Evolutionary conservation across 1,140 invertebrate species (phyloP), one percentile per base, ranked within the genome.

Genomic region (Drosophila sechellia): DNA sequence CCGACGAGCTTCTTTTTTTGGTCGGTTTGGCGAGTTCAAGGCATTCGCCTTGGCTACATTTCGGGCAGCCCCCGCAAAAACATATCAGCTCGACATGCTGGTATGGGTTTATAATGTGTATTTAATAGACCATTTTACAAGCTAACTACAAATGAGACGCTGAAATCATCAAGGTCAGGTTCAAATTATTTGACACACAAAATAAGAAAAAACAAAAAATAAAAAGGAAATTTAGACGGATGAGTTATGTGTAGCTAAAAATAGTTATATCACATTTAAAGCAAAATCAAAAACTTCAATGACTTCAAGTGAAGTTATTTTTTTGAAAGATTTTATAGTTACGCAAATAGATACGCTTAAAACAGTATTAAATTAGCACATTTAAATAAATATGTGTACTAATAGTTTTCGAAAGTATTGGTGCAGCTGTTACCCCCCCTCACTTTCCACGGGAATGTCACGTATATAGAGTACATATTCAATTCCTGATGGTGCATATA

Each of bases 111-210:
- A 87, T 86, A 86, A 86, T 86, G 83, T 87, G 50, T 86, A 83
- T 86, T 86, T 86, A 86, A 86, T 86, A 87, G 83, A 69, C 84
- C 70, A 81, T 81, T 85, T 86, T 86, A 87, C 81, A 86, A 87
- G 79, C 84, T 45, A 78, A 64, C 83, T 81, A 83, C 83, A 86
- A 87, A 86, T 86, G 79, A 83, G 83, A 53, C 65, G 79, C 59
- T 76, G 75, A 87, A 76, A 81, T 76, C 56, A 65, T 71, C 78
- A 86, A 87, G 79, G 83, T 87, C 75, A 79, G 85, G 83, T 86
- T 72, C 83, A 86, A 87, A 81, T 81, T 77, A 75, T 73, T 86
- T 78, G 58, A 78, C 63, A 79, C 35, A 69, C 69, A 68, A 66
- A 71, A 42, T 34, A 22, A 50, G 15, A 58, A 45, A 60, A 63